phyloP scores from a whole-genome alignment of 2,113 vertebrate genomes.

The Saimiri boliviensis region DNA sequence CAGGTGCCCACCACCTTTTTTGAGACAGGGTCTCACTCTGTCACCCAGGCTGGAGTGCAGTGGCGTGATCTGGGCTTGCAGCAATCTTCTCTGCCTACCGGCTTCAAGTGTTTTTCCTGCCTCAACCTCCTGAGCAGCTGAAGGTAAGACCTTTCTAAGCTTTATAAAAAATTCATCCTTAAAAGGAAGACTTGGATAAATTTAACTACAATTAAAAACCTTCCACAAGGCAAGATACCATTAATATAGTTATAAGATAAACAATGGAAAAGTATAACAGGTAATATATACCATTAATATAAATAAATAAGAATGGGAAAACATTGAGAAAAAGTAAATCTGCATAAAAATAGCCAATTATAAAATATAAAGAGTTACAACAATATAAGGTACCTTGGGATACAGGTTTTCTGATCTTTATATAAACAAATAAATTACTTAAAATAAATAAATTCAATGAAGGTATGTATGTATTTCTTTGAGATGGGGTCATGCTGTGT shows the following conservation, averaged over 20 bases:
- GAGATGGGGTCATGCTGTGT: too few species aligned
- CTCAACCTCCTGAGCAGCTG: too few species aligned
- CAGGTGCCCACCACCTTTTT: too few species aligned
- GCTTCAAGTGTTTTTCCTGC: too few species aligned
- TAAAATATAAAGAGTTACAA: background rate
- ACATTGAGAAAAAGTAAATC: background rate
- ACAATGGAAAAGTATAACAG: background rate
- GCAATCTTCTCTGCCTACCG: too few species aligned
- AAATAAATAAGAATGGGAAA: background rate
- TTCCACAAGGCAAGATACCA: background rate
- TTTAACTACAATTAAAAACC: background rate
- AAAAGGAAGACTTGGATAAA: background rate
- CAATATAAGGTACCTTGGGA: background rate
- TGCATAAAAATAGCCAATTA: background rate
- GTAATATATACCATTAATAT: background rate
- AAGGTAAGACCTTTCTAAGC: background rate
- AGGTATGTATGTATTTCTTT: too few species aligned
- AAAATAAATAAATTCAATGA: too few species aligned
- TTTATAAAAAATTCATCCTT: background rate
- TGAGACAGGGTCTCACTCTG: too few species aligned
- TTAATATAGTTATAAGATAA: background rate
- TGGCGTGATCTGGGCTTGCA: too few species aligned
- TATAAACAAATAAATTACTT: too few species aligned
- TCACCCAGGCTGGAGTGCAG: too few species aligned
- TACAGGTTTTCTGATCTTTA: background rate